These are phyloP conservation scores for Spisula subtruncata DNA, from an alignment of 2,888 invertebrate genomes.

Conservation along the genomic window DNA sequence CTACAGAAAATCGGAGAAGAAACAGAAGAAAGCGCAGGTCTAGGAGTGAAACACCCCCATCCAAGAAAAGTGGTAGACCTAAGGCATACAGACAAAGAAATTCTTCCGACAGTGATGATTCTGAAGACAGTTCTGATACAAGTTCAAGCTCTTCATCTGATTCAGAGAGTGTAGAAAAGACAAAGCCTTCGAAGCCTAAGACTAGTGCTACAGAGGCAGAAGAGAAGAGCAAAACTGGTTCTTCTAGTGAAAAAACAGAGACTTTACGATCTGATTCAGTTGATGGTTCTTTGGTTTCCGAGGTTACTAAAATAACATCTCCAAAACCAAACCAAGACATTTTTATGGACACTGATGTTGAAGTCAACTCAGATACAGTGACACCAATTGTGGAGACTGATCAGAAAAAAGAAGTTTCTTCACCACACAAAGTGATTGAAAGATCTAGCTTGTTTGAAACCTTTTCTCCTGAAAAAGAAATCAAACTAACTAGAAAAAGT, in stretches of 20 bases:
- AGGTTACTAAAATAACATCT: neutral
- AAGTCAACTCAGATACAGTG: neutral
- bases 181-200: neutral
- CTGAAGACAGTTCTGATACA: conserved; percentile 29
- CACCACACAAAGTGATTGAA: conserved; percentile 24
- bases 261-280: conserved; percentile 36
- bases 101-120: conserved; percentile 15
- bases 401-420: conserved; percentile 3
- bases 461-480: conserved; percentile 41
- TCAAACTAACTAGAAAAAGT: neutral
- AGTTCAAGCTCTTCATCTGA: conserved; percentile 32
- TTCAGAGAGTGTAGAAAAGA: conserved; percentile 15
- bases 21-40: conserved; percentile 22
- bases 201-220: neutral
- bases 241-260: neutral
- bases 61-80: conserved; percentile 19
- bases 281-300: conserved; percentile 26
- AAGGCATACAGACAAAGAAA: conserved; percentile 5
- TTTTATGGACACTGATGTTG: conserved; percentile 6
- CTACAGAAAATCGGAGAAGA: neutral
- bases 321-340: neutral
- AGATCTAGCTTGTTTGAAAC: conserved; percentile 47
- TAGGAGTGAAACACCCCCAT: conserved; percentile 23
- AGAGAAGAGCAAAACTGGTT: neutral
- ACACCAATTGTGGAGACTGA: neutral